phyloP scores from a whole-genome alignment of 53 echinoderm and acorn worm species.

The Temnopleurus reevesii region DNA sequence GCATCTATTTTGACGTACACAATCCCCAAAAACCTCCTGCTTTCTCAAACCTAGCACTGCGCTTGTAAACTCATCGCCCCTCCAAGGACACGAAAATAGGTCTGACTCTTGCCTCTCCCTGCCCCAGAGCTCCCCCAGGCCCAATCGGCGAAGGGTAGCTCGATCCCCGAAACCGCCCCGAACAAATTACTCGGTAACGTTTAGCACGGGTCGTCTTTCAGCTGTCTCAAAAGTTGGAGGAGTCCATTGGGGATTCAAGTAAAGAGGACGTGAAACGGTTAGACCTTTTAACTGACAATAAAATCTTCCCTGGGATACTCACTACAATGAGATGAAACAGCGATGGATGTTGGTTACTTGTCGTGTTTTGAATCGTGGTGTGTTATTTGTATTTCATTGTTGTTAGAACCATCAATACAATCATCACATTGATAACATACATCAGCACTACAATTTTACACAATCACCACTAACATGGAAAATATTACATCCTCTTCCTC shows the following conservation, averaged over 20 bases:
- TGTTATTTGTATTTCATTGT: too few relatives aligned
- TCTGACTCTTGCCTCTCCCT: background rate
- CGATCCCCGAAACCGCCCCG: conserved; percentile 36
- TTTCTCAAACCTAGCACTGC: background rate
- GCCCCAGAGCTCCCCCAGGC: conserved; percentile 29
- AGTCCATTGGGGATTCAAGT: background rate
- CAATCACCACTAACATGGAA: too few relatives aligned
- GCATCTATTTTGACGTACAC: background rate
- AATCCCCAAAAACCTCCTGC: background rate
- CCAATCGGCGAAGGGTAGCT: background rate
- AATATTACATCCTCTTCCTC: too few relatives aligned
- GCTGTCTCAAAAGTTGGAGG: background rate
- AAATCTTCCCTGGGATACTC: background rate
- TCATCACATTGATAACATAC: too few relatives aligned
- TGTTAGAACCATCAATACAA: too few relatives aligned
- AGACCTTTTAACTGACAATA: conserved; percentile 1
- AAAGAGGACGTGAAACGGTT: background rate
- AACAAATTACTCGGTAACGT: conserved; percentile 31
- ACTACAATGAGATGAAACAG: background rate
- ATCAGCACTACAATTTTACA: too few relatives aligned
- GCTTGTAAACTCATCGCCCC: background rate
- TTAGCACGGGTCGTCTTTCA: conserved; percentile 26
- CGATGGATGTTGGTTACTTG: background rate
- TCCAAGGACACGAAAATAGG: background rate
- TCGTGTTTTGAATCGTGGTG: too few relatives aligned